These are phyloP conservation scores for Chloromyia formosa DNA, from an alignment of 2,888 invertebrate genomes.

Conservation along the genomic window DNA sequence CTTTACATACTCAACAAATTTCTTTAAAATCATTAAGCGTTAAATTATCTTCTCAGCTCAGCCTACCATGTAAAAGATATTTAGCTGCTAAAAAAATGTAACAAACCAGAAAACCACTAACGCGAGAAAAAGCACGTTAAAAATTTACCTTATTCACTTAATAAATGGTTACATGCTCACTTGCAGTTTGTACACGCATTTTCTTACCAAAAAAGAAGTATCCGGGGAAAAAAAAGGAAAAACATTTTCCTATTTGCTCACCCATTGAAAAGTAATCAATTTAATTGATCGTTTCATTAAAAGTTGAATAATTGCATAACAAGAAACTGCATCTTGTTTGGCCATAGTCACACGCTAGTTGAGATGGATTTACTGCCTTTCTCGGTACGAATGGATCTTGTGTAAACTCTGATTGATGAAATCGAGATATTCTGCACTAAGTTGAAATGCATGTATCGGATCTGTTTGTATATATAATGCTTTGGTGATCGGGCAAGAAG, in stretches of 20 bases:
- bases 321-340: slow-evolving; percentile 5
- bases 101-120: background rate
- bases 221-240: background rate
- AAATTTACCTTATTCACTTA: slow-evolving; percentile 10
- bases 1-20: background rate
- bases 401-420: background rate
- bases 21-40: background rate
- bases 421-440: background rate
- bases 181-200: background rate
- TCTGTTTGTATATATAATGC: background rate
- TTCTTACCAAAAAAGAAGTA: background rate
- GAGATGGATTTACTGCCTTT: background rate
- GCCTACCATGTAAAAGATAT: slow-evolving; percentile 16
- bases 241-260: slow-evolving; percentile 18
- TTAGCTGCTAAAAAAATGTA: background rate
- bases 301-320: slow-evolving; percentile 15
- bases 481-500: background rate
- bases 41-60: background rate
- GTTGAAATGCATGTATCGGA: background rate
- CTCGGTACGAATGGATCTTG: background rate
- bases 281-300: slow-evolving; percentile 32
- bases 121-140: slow-evolving; percentile 14
- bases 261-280: slow-evolving; percentile 23
- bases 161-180: slow-evolving; percentile 15
- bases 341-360: background rate